A percentile compares a stretch with the other conserved stretches of the same genome.
phyloP scores from a whole-genome alignment of 2,888 invertebrate species.

The Lagria hirta region DNA sequence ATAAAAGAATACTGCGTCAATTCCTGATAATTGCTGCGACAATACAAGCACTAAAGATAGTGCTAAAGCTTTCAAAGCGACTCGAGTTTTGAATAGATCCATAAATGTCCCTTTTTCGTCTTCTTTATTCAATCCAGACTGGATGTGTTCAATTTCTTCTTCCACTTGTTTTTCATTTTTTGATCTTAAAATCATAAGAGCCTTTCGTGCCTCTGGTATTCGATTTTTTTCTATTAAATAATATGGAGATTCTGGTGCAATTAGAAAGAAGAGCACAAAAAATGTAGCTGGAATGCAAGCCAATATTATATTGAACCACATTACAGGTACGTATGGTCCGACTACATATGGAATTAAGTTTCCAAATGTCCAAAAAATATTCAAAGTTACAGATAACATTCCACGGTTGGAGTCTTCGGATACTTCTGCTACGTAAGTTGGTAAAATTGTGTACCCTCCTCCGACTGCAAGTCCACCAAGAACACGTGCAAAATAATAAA shows the following conservation, averaged over 20 bases:
- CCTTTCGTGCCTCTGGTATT: slow-evolving; percentile 58
- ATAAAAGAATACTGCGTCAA: slow-evolving; percentile 76
- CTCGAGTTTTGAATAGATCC: slow-evolving; percentile 64
- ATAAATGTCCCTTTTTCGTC: slow-evolving; percentile 55
- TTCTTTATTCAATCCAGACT: slow-evolving; percentile 37
- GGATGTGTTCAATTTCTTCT: slow-evolving; percentile 60
- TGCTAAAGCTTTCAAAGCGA: slow-evolving; percentile 73
- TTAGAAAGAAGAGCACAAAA: slow-evolving; percentile 58
- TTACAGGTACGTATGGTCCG: slow-evolving; percentile 71
- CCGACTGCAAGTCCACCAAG: slow-evolving; percentile 67
- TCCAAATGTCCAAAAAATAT: slow-evolving; percentile 69
- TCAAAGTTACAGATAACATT: slow-evolving; percentile 66
- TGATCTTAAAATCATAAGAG: slow-evolving; percentile 65
- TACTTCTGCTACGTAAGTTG: slow-evolving; percentile 85
- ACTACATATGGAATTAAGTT: slow-evolving; percentile 67
- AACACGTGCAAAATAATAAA: slow-evolving; percentile 52
- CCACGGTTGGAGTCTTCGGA: slow-evolving; percentile 76
- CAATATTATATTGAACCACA: slow-evolving; percentile 58
- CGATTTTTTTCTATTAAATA: slow-evolving; percentile 63
- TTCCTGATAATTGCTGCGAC: slow-evolving; percentile 80
- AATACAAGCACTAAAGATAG: slow-evolving; percentile 70
- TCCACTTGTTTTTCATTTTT: too few species aligned
- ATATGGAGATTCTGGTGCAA: slow-evolving; percentile 80
- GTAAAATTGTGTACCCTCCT: slow-evolving; percentile 70
- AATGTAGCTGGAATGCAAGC: slow-evolving; percentile 57